These are phyloP conservation scores for Nyleta sp. DNA, from an alignment of 2,888 invertebrate species.

Conservation along the genomic window DNA sequence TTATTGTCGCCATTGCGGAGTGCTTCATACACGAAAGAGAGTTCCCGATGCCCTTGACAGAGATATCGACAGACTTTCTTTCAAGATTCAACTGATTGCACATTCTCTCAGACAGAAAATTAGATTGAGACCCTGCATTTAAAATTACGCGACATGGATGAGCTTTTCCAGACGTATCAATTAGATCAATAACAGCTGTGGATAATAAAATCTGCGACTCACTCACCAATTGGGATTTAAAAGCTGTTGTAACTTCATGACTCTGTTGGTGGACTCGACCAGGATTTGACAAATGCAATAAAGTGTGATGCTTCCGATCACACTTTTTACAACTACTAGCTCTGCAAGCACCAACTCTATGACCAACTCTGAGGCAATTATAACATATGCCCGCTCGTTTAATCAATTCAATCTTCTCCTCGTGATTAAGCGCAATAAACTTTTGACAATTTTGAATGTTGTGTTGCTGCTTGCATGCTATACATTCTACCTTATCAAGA, in stretches of 20 bases:
- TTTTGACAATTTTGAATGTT: slow-evolving; percentile 22
- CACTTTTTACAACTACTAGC: slow-evolving; percentile 34
- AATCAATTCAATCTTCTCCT: slow-evolving; percentile 20
- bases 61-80: background rate
- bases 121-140: slow-evolving; percentile 39
- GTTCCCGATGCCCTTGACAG: slow-evolving; percentile 26
- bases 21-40: background rate
- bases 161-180: slow-evolving; percentile 11
- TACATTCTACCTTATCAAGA: slow-evolving; percentile 4
- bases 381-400: slow-evolving; percentile 37
- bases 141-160: slow-evolving; percentile 15
- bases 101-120: slow-evolving; percentile 18
- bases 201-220: slow-evolving; percentile 5
- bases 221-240: no score
- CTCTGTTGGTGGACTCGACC: background rate
- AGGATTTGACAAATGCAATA: slow-evolving; percentile 15
- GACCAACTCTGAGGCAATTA: slow-evolving; percentile 30
- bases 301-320: slow-evolving; percentile 29
- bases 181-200: background rate
- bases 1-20: background rate
- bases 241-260: background rate
- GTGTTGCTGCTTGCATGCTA: slow-evolving; percentile 11
- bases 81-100: slow-evolving; percentile 5
- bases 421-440: slow-evolving; percentile 18
- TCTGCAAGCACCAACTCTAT: slow-evolving; percentile 30